These are phyloP conservation scores for Hypercompe scribonia DNA, from an alignment of 2,888 invertebrate genomes.

Conservation along the genomic window DNA sequence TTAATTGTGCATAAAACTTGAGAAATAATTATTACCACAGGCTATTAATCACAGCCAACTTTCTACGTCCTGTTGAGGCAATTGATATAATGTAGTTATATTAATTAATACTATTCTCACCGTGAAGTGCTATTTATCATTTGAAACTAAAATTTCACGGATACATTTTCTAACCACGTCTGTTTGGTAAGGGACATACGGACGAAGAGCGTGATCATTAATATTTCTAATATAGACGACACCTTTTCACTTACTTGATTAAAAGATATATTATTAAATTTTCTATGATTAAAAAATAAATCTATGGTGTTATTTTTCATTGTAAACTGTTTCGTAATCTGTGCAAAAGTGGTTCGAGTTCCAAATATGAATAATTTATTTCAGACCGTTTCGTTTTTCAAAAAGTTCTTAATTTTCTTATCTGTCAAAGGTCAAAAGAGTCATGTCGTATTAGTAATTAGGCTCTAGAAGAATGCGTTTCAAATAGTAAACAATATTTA, in stretches of 20 bases:
- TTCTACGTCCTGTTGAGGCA: slow-evolving; percentile 52
- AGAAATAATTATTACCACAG: slow-evolving; percentile 32
- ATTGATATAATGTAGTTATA: slow-evolving; percentile 39
- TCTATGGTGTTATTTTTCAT: not conserved
- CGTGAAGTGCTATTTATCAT: slow-evolving; percentile 44
- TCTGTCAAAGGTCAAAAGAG: too few relatives aligned
- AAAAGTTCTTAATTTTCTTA: not conserved
- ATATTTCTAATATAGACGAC: not conserved
- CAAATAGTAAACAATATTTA: not conserved
- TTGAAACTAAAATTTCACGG: slow-evolving; percentile 3
- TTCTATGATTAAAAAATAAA: not conserved
- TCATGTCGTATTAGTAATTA: too few relatives aligned
- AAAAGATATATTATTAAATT: not conserved
- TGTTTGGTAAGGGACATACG: not conserved
- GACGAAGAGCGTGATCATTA: not conserved
- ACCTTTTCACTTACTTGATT: not conserved
- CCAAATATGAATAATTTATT: too few relatives aligned
- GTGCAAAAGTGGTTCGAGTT: too few relatives aligned
- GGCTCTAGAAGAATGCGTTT: not conserved
- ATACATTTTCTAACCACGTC: not conserved
- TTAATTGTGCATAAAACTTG: slow-evolving; percentile 18
- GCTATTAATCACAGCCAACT: slow-evolving; percentile 38
- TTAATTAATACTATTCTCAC: slow-evolving; percentile 52
- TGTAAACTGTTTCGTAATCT: too few relatives aligned
- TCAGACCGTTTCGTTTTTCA: too few relatives aligned